A percentile compares a stretch with the other conserved stretches of the same genome.
These are phyloP conservation scores for Mesochorus sp. DNA, from an alignment of 2,888 invertebrate genomes.

Conservation along the genomic window DNA sequence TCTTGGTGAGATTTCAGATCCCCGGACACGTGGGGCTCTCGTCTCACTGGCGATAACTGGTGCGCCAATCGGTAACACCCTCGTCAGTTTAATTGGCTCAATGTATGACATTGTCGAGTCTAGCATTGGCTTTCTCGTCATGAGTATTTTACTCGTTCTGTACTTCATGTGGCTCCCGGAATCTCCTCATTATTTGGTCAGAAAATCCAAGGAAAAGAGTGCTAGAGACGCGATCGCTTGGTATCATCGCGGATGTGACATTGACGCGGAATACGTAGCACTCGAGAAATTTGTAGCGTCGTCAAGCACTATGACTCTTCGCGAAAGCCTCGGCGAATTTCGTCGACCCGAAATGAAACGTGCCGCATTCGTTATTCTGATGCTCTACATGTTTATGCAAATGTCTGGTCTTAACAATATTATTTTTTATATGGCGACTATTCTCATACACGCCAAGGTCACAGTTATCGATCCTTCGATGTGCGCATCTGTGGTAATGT, in stretches of 20 bases:
- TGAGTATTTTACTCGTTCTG: constrained; percentile 65
- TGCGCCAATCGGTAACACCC: constrained; percentile 68
- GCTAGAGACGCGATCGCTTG: constrained; percentile 69
- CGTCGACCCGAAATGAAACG: constrained; percentile 41
- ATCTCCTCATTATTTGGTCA: constrained; percentile 72
- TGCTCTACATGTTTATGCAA: constrained; percentile 57
- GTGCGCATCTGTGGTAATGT: constrained; percentile 50
- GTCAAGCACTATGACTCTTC: constrained; percentile 55
- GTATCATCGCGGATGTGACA: constrained; percentile 70
- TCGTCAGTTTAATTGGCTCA: constrained; percentile 72
- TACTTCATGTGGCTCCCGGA: constrained; percentile 71
- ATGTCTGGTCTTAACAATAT: constrained; percentile 54
- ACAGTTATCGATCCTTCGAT: constrained; percentile 50
- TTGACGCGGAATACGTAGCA: constrained; percentile 64
- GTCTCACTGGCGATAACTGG: constrained; percentile 71
- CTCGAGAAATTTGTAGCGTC: constrained; percentile 68
- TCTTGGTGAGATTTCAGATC: constrained; percentile 70
- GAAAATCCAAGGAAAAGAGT: constrained; percentile 50
- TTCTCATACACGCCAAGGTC: constrained; percentile 52
- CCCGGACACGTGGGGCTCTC: constrained; percentile 72
- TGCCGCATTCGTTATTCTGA: constrained; percentile 42
- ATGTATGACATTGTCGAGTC: constrained; percentile 68
- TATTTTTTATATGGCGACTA: constrained; percentile 63
- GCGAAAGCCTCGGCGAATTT: constrained; percentile 50
- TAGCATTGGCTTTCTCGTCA: constrained; percentile 68